Evolutionary conservation across 1,140 invertebrate species (phyloP).

Genomic region (Zaprionus tsacasi): DNA sequence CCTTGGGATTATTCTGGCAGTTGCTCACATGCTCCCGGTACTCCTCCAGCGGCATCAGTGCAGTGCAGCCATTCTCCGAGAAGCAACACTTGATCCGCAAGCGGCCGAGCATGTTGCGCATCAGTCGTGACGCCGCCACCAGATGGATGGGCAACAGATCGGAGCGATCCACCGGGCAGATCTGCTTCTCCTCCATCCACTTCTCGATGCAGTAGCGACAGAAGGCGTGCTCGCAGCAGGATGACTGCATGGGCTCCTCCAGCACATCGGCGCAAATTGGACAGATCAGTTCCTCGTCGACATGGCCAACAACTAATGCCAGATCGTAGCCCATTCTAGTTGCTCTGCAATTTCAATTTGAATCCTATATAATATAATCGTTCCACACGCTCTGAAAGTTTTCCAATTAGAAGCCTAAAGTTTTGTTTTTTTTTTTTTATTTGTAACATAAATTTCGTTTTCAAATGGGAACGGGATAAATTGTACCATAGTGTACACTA

Average conservation of each 20-base stretch:
- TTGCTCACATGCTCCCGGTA: constrained; percentile 50
- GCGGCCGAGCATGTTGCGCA: constrained; percentile 65
- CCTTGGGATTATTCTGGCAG: constrained; percentile 62
- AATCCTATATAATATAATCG: background rate
- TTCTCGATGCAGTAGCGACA: constrained; percentile 61
- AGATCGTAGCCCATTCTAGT: constrained; percentile 63
- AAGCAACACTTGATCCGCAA: constrained; percentile 57
- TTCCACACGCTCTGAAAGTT: constrained; percentile 14
- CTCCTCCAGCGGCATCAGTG: constrained; percentile 39
- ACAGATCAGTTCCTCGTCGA: constrained; percentile 66
- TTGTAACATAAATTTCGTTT: constrained; percentile 51
- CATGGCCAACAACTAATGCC: constrained; percentile 42
- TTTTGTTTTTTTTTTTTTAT: constrained; percentile 20
- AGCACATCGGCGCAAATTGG: constrained; percentile 65
- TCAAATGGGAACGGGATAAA: constrained; percentile 35
- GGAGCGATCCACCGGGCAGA: constrained; percentile 63
- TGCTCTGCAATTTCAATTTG: background rate
- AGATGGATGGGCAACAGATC: constrained; percentile 32
- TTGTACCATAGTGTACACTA: background rate
- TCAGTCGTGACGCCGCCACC: constrained; percentile 48
- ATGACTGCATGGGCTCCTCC: constrained; percentile 62
- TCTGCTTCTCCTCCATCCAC: constrained; percentile 59
- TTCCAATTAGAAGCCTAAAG: constrained; percentile 37
- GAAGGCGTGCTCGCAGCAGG: constrained; percentile 60
- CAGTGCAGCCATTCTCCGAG: constrained; percentile 42